Base-by-base conservation (phyloP, 2,113 vertebrate genomes). In the Sterrhoptilus dennistouni region DNA sequence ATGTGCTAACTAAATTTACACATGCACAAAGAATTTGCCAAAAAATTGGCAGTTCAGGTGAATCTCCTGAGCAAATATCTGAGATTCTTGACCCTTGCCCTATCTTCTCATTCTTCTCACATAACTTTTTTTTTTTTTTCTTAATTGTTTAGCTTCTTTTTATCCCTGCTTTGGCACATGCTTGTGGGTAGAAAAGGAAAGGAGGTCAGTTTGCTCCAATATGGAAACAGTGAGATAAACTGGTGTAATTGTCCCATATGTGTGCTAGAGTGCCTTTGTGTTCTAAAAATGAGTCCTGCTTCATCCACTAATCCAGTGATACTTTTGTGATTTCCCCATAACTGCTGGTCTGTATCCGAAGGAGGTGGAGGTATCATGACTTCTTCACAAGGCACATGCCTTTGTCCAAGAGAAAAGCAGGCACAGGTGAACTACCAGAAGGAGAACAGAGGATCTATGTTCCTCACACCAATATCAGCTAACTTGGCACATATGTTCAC, bases 21-120 rank as follows among this genome's bases (percentile, higher is more conserved):
- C 8, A 50, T 1, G 2, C 2, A 3, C 1, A 0, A 84, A 40
- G 8, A 69, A 54, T 71, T 82, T 87, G 2, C 10, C 21, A 4
- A 27, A 42, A 53, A 44, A 6, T 3, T 65, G 19, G 6, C 7
- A 64, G 60, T 60, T 80, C 28, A 35, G n/a, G 24, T 52, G 0
- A 64, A 40, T 31, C 1, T 35, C 19, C 33, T 64, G 16, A 72
- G 27, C 15, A 90, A 74, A 63, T 25, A 10, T 53, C 12, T 13
- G 24, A 66, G 17, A 57, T 74, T 49, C 28, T 66, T 49, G 11
- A 49, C 50, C 27, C 7, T 45, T 36, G 6, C 3, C 6, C 5
- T 27, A 5, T 42, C 27, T 76, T 86, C 29, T 38, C 3, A 42
- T 24, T 40, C 22, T 64, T 83, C 35, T 74, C 8, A 40, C 23